phyloP scores from a whole-genome alignment of 2,113 vertebrate species.

The Triplophysa dalaica region DNA sequence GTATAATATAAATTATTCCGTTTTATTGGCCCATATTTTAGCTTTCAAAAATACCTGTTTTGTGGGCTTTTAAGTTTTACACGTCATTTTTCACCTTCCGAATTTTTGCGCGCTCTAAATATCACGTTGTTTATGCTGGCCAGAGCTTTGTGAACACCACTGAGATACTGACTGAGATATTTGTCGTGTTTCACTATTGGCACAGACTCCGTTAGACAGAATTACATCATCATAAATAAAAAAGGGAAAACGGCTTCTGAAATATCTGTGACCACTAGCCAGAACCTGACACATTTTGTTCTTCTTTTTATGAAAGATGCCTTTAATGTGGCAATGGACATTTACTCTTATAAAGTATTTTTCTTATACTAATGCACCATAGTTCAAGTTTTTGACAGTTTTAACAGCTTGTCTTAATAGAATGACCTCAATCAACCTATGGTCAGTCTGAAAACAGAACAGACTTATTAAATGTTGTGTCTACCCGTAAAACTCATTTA shows the following conservation, averaged over 20 bases:
- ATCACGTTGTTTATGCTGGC: no score
- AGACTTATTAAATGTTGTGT: slow-evolving; percentile 48
- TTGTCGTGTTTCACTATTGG: not conserved
- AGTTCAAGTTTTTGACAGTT: not conserved
- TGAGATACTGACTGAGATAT: not conserved
- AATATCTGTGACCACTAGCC: not conserved
- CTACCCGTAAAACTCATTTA: slow-evolving; percentile 54
- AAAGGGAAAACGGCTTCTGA: not conserved
- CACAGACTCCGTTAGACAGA: not conserved
- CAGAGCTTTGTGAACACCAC: not conserved
- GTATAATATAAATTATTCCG: slow-evolving; percentile 47
- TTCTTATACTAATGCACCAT: not conserved
- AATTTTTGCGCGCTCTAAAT: no score
- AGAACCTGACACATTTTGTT: slow-evolving; percentile 18
- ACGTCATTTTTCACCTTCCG: no score
- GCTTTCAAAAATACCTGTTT: not conserved
- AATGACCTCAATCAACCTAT: not conserved
- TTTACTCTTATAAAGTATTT: not conserved
- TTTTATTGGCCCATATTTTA: not conserved
- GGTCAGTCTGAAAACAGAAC: not conserved
- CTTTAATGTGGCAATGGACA: not conserved
- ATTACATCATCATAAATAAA: not conserved
- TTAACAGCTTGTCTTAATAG: not conserved
- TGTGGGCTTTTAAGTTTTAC: not conserved
- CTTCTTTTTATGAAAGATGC: not conserved